Conservation (phyloP, 2,888 invertebrate species). For the Leucania comma region DNA sequence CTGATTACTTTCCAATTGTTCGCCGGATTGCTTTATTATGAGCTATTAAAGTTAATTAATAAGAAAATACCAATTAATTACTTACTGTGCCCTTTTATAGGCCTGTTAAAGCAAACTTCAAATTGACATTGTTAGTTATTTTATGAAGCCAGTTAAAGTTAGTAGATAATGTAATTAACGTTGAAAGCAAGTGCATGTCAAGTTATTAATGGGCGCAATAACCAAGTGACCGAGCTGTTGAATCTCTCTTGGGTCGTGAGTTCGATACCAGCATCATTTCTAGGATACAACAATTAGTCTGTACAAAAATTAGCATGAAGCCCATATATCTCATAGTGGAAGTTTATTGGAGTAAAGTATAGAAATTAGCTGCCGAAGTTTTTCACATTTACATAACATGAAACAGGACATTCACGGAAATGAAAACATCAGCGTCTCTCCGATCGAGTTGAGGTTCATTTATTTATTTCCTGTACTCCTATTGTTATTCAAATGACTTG, state of each 20-base stretch:
- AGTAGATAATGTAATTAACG: neutral
- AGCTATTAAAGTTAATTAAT: constrained; percentile 45
- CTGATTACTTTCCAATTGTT: constrained; percentile 54
- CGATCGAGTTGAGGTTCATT: constrained; percentile 34
- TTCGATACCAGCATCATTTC: neutral
- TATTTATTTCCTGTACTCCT: constrained; percentile 47
- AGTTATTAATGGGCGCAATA: neutral
- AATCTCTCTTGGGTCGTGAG: neutral
- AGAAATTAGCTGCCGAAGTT: neutral
- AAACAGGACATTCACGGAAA: constrained; percentile 19
- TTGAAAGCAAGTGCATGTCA: constrained; percentile 17
- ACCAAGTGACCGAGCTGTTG: neutral
- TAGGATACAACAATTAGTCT: too few relatives aligned
- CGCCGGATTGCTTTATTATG: constrained; percentile 40
- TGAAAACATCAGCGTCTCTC: constrained; percentile 21
- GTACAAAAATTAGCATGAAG: neutral
- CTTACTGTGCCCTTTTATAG: constrained; percentile 19
- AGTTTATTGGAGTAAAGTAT: too few relatives aligned
- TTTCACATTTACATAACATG: neutral
- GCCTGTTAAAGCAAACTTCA: constrained; percentile 9
- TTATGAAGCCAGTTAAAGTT: constrained; percentile 16
- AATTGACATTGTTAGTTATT: constrained; percentile 5
- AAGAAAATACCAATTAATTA: constrained; percentile 20
- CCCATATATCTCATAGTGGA: too few relatives aligned
- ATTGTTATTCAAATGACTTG: constrained; percentile 54